phyloP scores from a whole-genome alignment of 2,113 vertebrate species.

The Dipodomys merriami region DNA sequence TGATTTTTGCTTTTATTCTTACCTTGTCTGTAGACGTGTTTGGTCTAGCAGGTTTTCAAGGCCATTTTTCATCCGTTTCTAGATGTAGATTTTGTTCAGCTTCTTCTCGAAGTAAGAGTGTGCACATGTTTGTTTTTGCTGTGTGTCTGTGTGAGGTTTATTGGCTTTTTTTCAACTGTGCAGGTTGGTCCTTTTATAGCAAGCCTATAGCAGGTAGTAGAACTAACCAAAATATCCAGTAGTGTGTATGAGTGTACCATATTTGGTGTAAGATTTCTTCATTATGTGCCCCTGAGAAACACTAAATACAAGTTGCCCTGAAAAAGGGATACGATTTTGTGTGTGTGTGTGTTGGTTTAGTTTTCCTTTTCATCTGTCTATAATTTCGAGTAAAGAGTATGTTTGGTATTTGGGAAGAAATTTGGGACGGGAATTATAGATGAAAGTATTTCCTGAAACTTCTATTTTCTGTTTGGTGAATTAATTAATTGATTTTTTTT shows the following conservation, averaged over 20 bases:
- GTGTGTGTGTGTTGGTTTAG: background rate
- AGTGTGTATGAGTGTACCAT: background rate
- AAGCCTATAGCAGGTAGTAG: background rate
- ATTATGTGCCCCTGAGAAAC: background rate
- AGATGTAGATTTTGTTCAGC: slow-evolving; percentile 28
- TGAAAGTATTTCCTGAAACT: background rate
- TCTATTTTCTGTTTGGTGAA: background rate
- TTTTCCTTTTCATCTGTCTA: slow-evolving; percentile 54
- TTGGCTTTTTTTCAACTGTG: slow-evolving; percentile 34
- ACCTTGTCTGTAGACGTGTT: slow-evolving; percentile 67
- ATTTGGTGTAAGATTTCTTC: slow-evolving; percentile 54
- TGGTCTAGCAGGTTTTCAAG: slow-evolving; percentile 60
- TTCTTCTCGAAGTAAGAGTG: slow-evolving; percentile 46
- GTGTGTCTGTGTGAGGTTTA: slow-evolving; percentile 34
- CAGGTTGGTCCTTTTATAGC: slow-evolving; percentile 31
- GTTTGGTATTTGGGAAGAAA: slow-evolving; percentile 34
- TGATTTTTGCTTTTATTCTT: slow-evolving; percentile 58
- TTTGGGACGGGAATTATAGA: background rate
- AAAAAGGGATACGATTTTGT: background rate
- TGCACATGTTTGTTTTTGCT: slow-evolving; percentile 50
- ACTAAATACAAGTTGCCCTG: slow-evolving; percentile 44
- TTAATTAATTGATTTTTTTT: background rate
- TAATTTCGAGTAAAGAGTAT: slow-evolving; percentile 52
- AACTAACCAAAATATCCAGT: slow-evolving; percentile 1
- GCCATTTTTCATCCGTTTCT: slow-evolving; percentile 42